Conservation (phyloP, 1,140 invertebrate genomes). For the Coenobita brevimanus region DNA sequence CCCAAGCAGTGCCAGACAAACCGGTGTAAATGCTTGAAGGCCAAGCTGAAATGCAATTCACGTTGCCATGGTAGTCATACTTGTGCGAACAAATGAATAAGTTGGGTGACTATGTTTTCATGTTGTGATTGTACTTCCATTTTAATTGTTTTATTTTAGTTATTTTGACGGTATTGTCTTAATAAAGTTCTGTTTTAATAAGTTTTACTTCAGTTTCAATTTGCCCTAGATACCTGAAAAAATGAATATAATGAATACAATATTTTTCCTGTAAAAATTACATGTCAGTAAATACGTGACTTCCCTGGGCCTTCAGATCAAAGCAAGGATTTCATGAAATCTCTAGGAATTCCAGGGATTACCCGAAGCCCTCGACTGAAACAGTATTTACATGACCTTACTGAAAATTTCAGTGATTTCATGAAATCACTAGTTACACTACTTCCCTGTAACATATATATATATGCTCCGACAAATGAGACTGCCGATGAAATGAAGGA, state of each 20-base stretch:
- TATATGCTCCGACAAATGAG: too few species aligned
- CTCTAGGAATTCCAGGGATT: constrained; percentile 13
- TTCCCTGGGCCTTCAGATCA: neutral
- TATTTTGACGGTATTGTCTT: too few species aligned
- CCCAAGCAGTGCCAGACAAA: neutral
- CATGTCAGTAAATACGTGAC: constrained; percentile 26
- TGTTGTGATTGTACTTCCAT: neutral
- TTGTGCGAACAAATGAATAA: constrained; percentile 23
- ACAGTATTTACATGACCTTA: constrained; percentile 10
- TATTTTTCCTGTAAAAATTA: constrained; percentile 10
- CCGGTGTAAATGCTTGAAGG: constrained; percentile 20
- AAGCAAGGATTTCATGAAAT: constrained; percentile 33
- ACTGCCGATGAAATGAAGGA: too few species aligned
- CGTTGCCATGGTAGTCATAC: constrained; percentile 13
- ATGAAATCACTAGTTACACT: constrained; percentile 36
- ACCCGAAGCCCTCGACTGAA: too few species aligned
- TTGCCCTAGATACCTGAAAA: neutral
- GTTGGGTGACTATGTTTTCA: constrained; percentile 3
- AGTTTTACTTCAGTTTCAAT: neutral
- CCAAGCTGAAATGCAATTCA: constrained; percentile 40
- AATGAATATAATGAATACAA: neutral
- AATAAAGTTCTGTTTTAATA: too few species aligned
- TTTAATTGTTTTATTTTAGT: too few species aligned
- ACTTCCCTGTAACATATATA: constrained; percentile 33
- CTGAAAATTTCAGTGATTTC: constrained; percentile 18